These are phyloP conservation scores for Pagetopsis macropterus DNA, from an alignment of 2,797 vertebrate genomes.

Conservation along the genomic window DNA sequence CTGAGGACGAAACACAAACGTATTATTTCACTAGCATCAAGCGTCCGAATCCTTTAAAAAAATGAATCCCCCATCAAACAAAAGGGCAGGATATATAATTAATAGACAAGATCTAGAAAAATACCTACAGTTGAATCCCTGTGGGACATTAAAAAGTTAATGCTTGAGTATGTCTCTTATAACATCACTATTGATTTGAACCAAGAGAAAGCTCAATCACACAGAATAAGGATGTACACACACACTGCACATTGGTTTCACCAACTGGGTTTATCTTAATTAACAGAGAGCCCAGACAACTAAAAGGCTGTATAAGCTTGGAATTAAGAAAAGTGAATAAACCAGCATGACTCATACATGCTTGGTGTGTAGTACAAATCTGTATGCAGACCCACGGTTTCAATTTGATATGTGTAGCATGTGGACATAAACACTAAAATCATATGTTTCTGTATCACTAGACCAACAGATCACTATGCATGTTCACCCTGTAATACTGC, in stretches of 20 bases:
- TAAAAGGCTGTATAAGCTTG: neutral
- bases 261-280: neutral
- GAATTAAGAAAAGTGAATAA: constrained; percentile 1
- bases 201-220: constrained; percentile 14
- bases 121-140: neutral
- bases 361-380: neutral
- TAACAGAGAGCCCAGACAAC: neutral
- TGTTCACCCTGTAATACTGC: neutral
- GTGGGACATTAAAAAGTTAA: neutral
- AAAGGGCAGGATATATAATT: neutral
- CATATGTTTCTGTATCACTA: constrained; percentile 1
- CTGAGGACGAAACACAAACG: neutral
- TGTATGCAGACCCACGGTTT: neutral
- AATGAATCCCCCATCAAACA: neutral
- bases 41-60: too few relatives aligned
- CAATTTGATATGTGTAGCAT: neutral
- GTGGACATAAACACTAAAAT: neutral
- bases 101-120: neutral
- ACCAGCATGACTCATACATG: neutral
- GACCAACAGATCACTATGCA: neutral
- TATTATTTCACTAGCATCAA: too few relatives aligned
- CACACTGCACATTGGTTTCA: constrained; percentile 16
- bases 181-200: constrained; percentile 31
- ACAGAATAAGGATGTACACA: constrained; percentile 16
- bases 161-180: constrained; percentile 9